Evolutionary conservation across 2,888 invertebrate genomes (phyloP), one percentile per base, ranked within the genome.

Genomic region (Polymixis lichenea): DNA sequence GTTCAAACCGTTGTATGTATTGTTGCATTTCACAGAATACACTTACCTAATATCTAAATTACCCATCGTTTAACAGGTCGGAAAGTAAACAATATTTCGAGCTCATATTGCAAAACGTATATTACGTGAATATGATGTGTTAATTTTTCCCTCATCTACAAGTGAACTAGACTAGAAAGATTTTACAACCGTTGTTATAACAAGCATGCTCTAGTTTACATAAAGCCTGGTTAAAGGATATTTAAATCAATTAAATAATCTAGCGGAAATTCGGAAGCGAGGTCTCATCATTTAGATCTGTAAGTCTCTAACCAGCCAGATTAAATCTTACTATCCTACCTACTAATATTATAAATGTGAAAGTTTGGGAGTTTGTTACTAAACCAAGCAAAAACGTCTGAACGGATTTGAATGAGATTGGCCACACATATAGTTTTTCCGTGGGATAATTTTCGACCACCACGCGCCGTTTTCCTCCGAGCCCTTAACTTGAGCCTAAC

Each of bases 91-190:
- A 83, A 67, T 53, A 62, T 62, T 76, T 64, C 28, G 69, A 55
- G 62, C 38, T 61, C 38, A 66, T n/a, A 74, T 86, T 87, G 72
- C 82, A 76, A 80, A 77, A 86, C 51, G 25, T 73, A 69, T 80
- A 73, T 84, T 80, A 86, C 86, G 76, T 72, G 68, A 81, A 75
- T 71, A 80, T 79, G 51, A 84, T 71, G 87, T 82, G 76, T 82
- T 77, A 82, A 77, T 74, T 70, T 64, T 72, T 75, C 58, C 90
- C 89, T 91, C 90, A 86, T 88, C 87, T 90, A 86, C 79, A 82
- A 87, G 83, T 90, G 90, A 91, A 93, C 90, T 91, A 91, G 94
- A 91, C 89, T 91, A 89, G 89, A 93, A 93, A 94, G 91, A 94
- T 92, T 90, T 90, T 88, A 87, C 75, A 87, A 89, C 90, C 85